phyloP scores from a whole-genome alignment of 2,113 vertebrate species.

The Elephas maximus region DNA sequence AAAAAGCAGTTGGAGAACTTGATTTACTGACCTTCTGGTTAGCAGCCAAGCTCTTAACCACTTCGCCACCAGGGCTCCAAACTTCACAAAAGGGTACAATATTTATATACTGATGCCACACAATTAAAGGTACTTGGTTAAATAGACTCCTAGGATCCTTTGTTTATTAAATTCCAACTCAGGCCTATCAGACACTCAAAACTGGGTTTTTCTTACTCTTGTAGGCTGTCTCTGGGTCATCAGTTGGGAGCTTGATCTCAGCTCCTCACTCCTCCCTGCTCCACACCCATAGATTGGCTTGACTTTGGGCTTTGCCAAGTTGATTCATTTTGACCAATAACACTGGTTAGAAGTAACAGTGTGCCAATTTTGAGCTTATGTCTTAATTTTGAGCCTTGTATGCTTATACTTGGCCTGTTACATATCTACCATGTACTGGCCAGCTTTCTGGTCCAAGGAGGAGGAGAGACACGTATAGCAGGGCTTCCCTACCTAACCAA shows the following conservation, averaged over 20 bases:
- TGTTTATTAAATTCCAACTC: background rate
- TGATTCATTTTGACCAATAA: background rate
- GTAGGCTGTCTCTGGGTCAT: background rate
- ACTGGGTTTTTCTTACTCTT: background rate
- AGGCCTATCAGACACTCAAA: background rate
- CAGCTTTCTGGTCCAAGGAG: background rate
- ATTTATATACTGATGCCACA: background rate
- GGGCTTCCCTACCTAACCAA: background rate
- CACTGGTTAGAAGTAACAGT: background rate
- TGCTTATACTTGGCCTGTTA: background rate
- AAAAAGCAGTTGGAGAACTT: no score
- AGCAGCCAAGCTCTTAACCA: no score
- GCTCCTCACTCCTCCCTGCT: background rate
- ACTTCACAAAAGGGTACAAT: background rate
- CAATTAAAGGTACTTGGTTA: background rate
- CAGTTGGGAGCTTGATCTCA: background rate
- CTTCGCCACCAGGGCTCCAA: no score
- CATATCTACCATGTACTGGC: background rate
- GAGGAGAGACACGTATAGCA: background rate
- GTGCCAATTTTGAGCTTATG: background rate
- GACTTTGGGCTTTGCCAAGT: background rate
- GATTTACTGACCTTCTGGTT: no score
- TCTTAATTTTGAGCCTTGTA: background rate
- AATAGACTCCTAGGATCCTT: background rate
- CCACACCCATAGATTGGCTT: background rate